phyloP scores from a whole-genome alignment of 2,113 vertebrate species.

The Jaculus jaculus region DNA sequence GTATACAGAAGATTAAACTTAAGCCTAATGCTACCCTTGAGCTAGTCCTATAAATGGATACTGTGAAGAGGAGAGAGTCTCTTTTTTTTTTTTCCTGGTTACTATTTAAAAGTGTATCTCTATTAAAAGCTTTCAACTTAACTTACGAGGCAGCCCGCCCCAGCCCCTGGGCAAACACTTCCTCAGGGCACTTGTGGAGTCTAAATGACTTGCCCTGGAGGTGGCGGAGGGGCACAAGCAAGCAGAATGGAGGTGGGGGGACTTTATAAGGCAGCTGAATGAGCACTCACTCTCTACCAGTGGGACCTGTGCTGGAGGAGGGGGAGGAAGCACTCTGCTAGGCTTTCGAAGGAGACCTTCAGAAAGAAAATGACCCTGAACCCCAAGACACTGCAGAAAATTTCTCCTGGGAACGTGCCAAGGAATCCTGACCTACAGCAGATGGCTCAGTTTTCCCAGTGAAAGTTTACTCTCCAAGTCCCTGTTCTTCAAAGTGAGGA shows the following conservation, averaged over 20 bases:
- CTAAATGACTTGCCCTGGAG: slow-evolving; percentile 14
- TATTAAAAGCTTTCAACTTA: slow-evolving; percentile 82
- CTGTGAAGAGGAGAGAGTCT: slow-evolving; percentile 78
- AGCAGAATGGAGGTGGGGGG: neutral
- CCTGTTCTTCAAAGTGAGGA: slow-evolving; percentile 10
- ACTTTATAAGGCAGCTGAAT: neutral
- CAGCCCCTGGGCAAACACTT: slow-evolving; percentile 19
- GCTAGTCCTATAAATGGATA: slow-evolving; percentile 85
- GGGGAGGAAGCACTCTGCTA: neutral
- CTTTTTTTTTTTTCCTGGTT: slow-evolving; percentile 70
- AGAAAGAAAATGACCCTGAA: neutral
- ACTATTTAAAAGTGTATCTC: slow-evolving; percentile 84
- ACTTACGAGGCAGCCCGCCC: slow-evolving; percentile 68
- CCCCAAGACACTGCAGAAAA: neutral
- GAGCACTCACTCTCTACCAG: neutral
- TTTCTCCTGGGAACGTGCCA: neutral
- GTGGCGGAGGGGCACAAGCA: neutral
- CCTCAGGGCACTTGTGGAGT: neutral
- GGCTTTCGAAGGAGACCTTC: neutral
- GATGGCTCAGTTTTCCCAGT: neutral
- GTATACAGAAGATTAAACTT: slow-evolving; percentile 84
- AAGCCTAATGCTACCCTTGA: slow-evolving; percentile 83
- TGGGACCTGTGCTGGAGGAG: neutral
- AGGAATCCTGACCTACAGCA: neutral
- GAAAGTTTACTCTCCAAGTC: neutral